Evolutionary conservation across 1,140 invertebrate species (phyloP), one percentile per base, ranked within the genome.

Genomic region (Neuroterus valhalla): DNA sequence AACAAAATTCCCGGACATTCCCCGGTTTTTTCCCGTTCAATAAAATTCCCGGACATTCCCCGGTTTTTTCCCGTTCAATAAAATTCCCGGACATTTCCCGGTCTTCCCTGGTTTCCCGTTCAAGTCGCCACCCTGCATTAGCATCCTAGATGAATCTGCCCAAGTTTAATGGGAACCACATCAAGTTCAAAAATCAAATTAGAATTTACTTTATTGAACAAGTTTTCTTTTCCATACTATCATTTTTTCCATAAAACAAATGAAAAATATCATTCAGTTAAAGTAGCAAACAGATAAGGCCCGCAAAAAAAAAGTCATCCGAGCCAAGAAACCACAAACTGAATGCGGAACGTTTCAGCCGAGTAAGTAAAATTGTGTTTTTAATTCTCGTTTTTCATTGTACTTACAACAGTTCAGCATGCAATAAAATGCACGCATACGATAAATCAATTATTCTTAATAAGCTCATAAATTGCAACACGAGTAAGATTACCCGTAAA

Each of bases 391-490:
- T n/a, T n/a, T 26, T 55, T 55, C 23, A 26, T 55, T 55, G 52
- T 55, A 26, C 52, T 55, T 55, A 55, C 17, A 21, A 31, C 52
- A 55, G 52, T 55, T 55, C 23, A 14, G 52, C 23, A 15, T 23
- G 23, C 23, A 55, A 55, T 55, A 55, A 55, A 55, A 26, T 55
- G 21, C 52, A 55, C 52, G 8, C 52, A 26, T 55, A 55, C 19
- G 23, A 55, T 55, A 55, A 55, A 55, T 55, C 52, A 55, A 55
- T 55, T 55, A 21, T 26, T 23, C 21, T 55, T 55, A 55, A 55
- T 55, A 15, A 55, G 52, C 52, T 55, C 52, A 23, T 55, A 55
- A 55, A 55, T 55, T 55, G 19, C 15, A 55, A 55, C 1, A 11
- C 52, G 23, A 55, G 52, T 23, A 14, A 55, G 23, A 55, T 55